Percentiles rank a stretch among this genome's conserved stretches.
phyloP scores from a whole-genome alignment of 2,797 vertebrate genomes.

The Tarsius wallacei region DNA sequence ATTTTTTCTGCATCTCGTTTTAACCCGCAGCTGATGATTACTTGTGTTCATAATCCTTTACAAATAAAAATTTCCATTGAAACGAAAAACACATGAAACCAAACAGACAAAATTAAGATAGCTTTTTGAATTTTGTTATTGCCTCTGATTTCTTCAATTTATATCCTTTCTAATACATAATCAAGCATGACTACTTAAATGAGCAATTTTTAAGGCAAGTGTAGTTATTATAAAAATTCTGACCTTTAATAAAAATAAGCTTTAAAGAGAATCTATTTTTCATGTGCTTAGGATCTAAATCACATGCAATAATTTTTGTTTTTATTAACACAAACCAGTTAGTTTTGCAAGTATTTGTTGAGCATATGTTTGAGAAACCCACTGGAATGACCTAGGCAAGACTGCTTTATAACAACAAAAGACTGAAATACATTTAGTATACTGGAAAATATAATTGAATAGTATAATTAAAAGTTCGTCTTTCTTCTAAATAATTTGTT shows the following conservation, averaged over 20 bases:
- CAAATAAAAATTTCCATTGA: conserved; percentile 33
- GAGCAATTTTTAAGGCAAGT: conserved; percentile 53
- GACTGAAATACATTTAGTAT: conserved; percentile 78
- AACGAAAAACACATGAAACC: conserved; percentile 39
- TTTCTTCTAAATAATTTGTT: conserved; percentile 74
- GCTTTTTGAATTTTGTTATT: not conserved
- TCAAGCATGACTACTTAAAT: not conserved
- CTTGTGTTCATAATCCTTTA: not conserved
- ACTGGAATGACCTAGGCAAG: conserved; percentile 50
- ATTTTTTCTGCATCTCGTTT: not conserved
- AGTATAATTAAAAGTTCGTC: conserved; percentile 78
- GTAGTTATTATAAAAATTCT: not conserved
- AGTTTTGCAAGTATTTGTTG: conserved; percentile 61
- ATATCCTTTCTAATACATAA: not conserved
- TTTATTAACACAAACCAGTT: conserved; percentile 27
- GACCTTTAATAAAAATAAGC: conserved; percentile 62
- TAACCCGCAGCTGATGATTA: not conserved
- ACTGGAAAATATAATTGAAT: conserved; percentile 79
- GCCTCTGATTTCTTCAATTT: not conserved
- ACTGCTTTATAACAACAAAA: conserved; percentile 57
- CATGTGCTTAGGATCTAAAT: not conserved
- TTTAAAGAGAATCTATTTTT: conserved; percentile 59
- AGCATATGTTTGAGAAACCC: conserved; percentile 67
- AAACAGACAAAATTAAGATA: conserved; percentile 38
- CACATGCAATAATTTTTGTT: conserved; percentile 43